Percentiles rank a stretch among this genome's conserved stretches.
Evolutionary conservation across 2,888 invertebrate species (phyloP).

Genomic region (Loripinus fragilis): DNA sequence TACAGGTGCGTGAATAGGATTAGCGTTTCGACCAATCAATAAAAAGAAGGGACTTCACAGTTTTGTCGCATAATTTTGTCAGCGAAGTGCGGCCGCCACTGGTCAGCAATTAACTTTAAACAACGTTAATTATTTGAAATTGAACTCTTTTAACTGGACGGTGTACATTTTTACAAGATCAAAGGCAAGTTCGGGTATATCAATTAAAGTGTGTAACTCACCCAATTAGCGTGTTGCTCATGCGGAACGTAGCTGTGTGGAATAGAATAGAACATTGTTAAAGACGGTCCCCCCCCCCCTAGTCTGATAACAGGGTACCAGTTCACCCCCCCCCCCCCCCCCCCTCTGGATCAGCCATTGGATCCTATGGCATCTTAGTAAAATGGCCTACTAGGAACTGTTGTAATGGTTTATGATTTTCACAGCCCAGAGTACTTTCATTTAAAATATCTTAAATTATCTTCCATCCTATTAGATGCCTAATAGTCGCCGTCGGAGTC

Average conservation of each 20-base stretch:
- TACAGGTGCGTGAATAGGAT: constrained; percentile 51
- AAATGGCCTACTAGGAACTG: too few relatives aligned
- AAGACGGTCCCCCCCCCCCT: too few relatives aligned
- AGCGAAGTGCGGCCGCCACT: not conserved
- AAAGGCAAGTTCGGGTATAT: not conserved
- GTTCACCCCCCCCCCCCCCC: too few relatives aligned
- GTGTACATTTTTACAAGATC: not conserved
- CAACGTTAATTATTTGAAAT: not conserved
- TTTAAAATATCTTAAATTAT: too few relatives aligned
- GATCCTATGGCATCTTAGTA: too few relatives aligned
- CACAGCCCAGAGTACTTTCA: too few relatives aligned
- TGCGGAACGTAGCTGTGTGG: not conserved
- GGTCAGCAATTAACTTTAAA: not conserved
- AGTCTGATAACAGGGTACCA: too few relatives aligned
- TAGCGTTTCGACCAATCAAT: constrained; percentile 48
- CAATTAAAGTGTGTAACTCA: not conserved
- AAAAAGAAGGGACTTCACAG: constrained; percentile 45
- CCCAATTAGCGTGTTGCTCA: not conserved
- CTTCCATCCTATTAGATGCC: too few relatives aligned
- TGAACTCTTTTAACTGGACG: not conserved
- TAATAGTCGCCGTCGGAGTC: too few relatives aligned
- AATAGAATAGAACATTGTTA: too few relatives aligned
- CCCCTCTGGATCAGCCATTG: too few relatives aligned
- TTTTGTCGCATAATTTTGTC: constrained; percentile 15
- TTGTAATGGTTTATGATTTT: too few relatives aligned